These are phyloP conservation scores for Aramus guarauna DNA, from an alignment of 2,113 vertebrate species.

Conservation along the genomic window DNA sequence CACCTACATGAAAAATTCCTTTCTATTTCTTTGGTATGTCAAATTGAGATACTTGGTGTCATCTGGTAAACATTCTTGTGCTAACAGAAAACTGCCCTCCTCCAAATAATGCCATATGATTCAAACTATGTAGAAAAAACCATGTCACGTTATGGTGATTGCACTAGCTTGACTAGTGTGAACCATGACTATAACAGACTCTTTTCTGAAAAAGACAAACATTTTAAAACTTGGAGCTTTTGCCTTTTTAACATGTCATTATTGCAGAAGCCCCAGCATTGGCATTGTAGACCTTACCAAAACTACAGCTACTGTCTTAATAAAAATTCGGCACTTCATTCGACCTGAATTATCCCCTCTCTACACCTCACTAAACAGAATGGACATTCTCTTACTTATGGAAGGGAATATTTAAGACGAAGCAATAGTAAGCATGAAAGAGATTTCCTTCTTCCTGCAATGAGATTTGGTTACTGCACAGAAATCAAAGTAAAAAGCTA, in stretches of 20 bases:
- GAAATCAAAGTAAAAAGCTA: not conserved
- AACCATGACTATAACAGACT: not conserved
- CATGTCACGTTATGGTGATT: not conserved
- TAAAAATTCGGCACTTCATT: not conserved
- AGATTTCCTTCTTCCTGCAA: not conserved
- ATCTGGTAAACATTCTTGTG: not conserved
- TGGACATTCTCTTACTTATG: not conserved
- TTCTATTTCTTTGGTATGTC: not conserved
- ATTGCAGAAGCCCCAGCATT: not conserved
- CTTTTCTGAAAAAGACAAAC: not conserved
- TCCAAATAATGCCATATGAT: not conserved
- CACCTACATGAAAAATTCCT: not conserved
- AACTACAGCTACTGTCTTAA: not conserved
- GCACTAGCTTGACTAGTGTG: not conserved
- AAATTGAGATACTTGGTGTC: not conserved
- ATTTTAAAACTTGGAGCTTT: not conserved
- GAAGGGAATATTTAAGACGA: not conserved
- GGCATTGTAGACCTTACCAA: not conserved
- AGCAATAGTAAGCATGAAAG: not conserved
- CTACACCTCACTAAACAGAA: not conserved
- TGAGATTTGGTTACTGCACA: not conserved
- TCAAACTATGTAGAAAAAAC: not conserved
- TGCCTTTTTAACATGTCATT: not conserved
- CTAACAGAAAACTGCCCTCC: not conserved
- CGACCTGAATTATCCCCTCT: not conserved